Evolutionary conservation across 2,113 vertebrate species (phyloP).

Genomic region (Istiophorus platypterus): DNA sequence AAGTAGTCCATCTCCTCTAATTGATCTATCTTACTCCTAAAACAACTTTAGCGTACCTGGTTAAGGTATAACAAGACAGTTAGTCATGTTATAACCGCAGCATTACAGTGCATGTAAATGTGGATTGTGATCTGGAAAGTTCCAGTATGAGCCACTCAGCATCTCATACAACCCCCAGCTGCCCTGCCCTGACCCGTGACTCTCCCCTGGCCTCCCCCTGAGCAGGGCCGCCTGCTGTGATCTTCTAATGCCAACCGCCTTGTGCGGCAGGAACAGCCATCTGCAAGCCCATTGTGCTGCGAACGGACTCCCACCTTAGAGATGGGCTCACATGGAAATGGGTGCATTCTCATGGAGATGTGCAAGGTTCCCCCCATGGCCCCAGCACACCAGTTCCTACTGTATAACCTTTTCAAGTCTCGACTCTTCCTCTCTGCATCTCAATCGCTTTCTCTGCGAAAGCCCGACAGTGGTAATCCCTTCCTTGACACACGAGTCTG

Average conservation of each 20-base stretch:
- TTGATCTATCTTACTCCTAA: conserved; percentile 1
- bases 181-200: conserved; percentile 40
- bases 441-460: conserved; percentile 57
- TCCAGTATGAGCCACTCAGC: conserved; percentile 14
- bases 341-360: conserved; percentile 70
- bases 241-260: conserved; percentile 27
- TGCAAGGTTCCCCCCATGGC: conserved; percentile 17
- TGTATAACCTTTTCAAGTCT: conserved; percentile 56
- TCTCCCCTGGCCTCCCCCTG: conserved; percentile 46
- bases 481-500: conserved; percentile 44
- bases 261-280: conserved; percentile 67
- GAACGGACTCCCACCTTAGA: conserved; percentile 63
- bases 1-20: background rate
- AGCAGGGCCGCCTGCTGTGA: conserved; percentile 60
- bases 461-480: conserved; percentile 41
- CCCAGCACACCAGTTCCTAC: conserved; percentile 30
- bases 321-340: conserved; percentile 76
- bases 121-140: conserved; percentile 25
- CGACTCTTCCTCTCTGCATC: conserved; percentile 62
- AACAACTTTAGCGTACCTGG: background rate
- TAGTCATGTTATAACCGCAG: background rate
- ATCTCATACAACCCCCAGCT: conserved; percentile 2
- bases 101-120: background rate
- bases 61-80: background rate
- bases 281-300: conserved; percentile 76